Base-by-base conservation (phyloP, 2,113 vertebrate genomes). In the Rhinolophus ferrumequinum region DNA sequence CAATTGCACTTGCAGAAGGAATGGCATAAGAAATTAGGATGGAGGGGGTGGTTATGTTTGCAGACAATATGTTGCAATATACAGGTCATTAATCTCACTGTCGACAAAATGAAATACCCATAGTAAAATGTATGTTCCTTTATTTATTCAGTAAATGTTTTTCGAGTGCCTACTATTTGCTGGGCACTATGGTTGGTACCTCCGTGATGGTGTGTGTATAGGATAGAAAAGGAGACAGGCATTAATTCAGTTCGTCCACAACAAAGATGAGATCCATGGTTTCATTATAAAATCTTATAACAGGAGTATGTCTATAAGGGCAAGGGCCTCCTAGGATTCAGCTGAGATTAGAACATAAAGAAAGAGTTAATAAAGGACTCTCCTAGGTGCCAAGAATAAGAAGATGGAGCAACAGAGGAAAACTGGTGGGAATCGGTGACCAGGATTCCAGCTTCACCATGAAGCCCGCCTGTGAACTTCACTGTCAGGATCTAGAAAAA, bases 41-140 rank as follows among this genome's bases (percentile, higher is more conserved):
- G 44, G 60, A 88, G 5, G 54, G 8, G 30, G n/a, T 47, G 24
- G 85, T 33, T 44, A 13, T 89, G 21, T 77, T 87, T 77, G 52
- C 75, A 90, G 64, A 94, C 22, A 41, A 14, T 67, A 47, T 56
- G 44, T 64, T 69, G 18, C 28, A 89, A 81, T 58, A 24, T 81
- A 35, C 15, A 90, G 52, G 47, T 30, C 70, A 94, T 94, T 94
- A 60, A 73, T 88, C 91, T 95, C 66, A 76, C 77, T 72, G 28
- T 33, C 73, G 85, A 77, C 24, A 58, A 87, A 88, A 84, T 88
- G 62, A 93, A 93, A 88, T 93, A 28, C 41, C 41, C 4, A 1
- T 44, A 64, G 5, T 90, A 76, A 94, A 92, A 79, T 88, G 41
- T 35, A 22, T 66, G 60, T 44, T 77, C 11, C 44, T 52, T 62